Base-by-base conservation (phyloP, 2,113 vertebrate species). In the Progne subis region DNA sequence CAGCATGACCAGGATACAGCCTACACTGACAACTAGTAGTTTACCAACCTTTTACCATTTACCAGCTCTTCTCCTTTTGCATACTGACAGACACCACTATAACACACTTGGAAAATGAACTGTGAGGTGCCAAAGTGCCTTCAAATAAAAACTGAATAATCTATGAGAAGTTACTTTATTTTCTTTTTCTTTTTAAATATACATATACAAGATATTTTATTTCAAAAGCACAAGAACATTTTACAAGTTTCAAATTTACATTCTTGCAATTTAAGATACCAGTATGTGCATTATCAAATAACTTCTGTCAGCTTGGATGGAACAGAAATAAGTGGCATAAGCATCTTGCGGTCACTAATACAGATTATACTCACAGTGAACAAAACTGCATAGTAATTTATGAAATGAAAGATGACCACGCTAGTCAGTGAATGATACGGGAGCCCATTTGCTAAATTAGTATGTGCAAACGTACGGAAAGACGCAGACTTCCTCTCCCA, bases 221-320 rank as follows among this genome's bases (percentile, higher is more conserved):
- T 98, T 97, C 96, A 98, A 98, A 98, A 98, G 97, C 97, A 98
- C 98, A 95, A 96, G 96, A 97, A 98, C 98, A 98, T 98, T 98
- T 96, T 98, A 98, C 98, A 98, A 97, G 97, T 98, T 97, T 98
- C 95, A 97, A 98, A 98, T 98, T 98, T 98, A 98, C 98, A 98
- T 93, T 98, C 98, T 97, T 98, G 95, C 97, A 98, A 95, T 97
- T 98, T 95, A 98, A 97, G 97, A 97, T 97, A 98, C 93, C 97
- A 95, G 90, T 98, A 98, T 98, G 98, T 97, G 97, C 97, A 98
- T 97, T 97, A 97, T 97, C 90, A 97, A 97, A 97, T 97, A 96
- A 98, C 91, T 97, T 96, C 90, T 89, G 94, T 96, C 94, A 96
- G 96, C 96, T 97, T 96, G 95, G 94, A 97, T 97, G 96, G 97